Evolutionary conservation across 2,888 invertebrate species (phyloP).

Genomic region (Cantharis rustica): DNA sequence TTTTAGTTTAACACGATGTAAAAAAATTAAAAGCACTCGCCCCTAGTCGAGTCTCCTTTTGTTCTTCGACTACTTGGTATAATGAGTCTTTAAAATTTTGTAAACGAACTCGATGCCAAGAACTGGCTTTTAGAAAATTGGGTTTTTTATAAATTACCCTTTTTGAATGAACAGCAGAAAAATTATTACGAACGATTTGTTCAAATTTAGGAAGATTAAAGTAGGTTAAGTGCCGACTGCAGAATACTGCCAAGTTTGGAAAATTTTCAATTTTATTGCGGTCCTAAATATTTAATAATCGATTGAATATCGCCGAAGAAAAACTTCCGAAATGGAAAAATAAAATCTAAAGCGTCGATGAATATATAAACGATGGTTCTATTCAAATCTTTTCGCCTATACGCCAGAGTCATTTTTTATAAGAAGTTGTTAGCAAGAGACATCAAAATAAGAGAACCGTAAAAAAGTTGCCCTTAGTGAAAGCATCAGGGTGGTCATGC

Average conservation of each 20-base stretch:
- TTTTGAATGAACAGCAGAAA: background rate
- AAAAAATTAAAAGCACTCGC: background rate
- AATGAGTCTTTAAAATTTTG: background rate
- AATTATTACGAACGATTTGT: background rate
- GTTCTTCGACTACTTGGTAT: background rate
- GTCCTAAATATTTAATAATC: background rate
- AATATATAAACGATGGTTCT: background rate
- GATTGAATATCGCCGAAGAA: background rate
- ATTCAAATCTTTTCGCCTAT: background rate
- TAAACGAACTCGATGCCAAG: background rate
- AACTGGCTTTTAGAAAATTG: background rate
- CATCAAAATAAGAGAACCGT: background rate
- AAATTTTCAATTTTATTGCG: background rate
- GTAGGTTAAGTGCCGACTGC: background rate
- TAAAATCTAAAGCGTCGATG: background rate
- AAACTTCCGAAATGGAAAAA: background rate
- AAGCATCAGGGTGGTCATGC: background rate
- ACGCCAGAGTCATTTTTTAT: background rate
- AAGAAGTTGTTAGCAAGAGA: background rate
- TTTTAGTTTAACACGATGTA: background rate
- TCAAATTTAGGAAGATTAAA: background rate
- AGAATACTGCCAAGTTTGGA: background rate
- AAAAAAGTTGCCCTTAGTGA: background rate
- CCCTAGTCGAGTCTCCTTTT: background rate
- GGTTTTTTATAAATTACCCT: background rate